Evolutionary conservation across 2,797 vertebrate species (phyloP), one percentile per base, ranked within the genome.

Genomic region (Gymnodraco acuticeps): DNA sequence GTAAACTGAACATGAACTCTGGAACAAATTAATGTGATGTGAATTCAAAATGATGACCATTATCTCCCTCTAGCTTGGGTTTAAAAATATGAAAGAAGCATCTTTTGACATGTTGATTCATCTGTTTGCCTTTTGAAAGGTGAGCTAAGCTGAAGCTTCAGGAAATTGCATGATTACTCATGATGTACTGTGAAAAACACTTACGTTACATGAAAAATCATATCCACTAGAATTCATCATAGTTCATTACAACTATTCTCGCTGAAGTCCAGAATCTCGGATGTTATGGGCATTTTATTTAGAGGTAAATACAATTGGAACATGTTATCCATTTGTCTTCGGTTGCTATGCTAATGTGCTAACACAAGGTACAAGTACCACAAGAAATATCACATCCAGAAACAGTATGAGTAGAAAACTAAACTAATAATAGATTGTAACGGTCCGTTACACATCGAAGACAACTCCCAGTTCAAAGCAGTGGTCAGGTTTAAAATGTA

Each of bases 291-390:
- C 23, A n/a, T 50, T 41, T 76, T n/a, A 51, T 52, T 77, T 47
- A 64, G n/a, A 85, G 68, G 59, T 63, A 65, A 68, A 75, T 81
- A 23, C n/a, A 69, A 58, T 61, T 50, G 10, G 6, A 33, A 27
- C 17, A 20, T 16, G 6, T 48, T n/a, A 61, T 53, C 64, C 19
- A 38, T 70, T n/a, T 66, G 61, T 66, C 53, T 63, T 11, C 1
- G 55, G 55, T 76, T 70, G 68, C 64, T 20, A 66, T 67, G 56
- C 56, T 48, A 31, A 75, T 14, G 70, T 81, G 68, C 62, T 48
- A 75, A 13, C n/a, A 45, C 13, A 17, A 19, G 46, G 17, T 10
- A 31, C 38, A 52, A 53, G 14, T 20, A 27, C 19, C 2, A 42
- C n/a, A 47, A 1, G 31, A 10, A 31, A 58, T 60, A 46, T 62